Evolutionary conservation across 53 echinoderm and acorn worm species (phyloP), one percentile per base, ranked within the genome.

Genomic region (Astropecten irregularis): DNA sequence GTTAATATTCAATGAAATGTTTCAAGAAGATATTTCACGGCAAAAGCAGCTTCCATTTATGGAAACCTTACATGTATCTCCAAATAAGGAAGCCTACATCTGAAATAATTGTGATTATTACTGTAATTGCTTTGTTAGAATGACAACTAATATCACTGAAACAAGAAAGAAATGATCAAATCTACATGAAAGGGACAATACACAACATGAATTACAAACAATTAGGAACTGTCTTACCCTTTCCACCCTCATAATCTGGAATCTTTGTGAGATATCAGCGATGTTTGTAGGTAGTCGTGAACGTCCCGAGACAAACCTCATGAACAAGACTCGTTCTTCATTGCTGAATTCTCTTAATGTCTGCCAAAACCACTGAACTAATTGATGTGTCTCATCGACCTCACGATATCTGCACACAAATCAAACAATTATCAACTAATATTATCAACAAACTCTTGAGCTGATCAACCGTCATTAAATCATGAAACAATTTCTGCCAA

Each of bases 191-290:
- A n/a, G n/a, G n/a, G n/a, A n/a, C n/a, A n/a, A n/a, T n/a, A n/a
- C n/a, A n/a, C n/a, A n/a, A n/a, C n/a, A n/a, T n/a, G n/a, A n/a
- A n/a, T n/a, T n/a, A n/a, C n/a, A n/a, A n/a, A n/a, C n/a, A n/a
- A n/a, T n/a, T n/a, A 4, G 23, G 69, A 1, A 14, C 3, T 6
- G 26, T 18, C 88, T 91, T 35, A 99, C 99, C 99, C 94, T 85
- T 35, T 99, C 99, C 23, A 99, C 99, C 55, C 90, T 94, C 99
- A 99, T 99, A 64, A 99, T 99, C 84, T 99, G 99, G 59, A 99
- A 99, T 26, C 99, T 74, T 63, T 99, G 99, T 5, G 99, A 99
- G 53, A 99, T 99, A 52, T 99, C 99, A 0, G 99, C 99, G 8
- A 99, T 89, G 82, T 92, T 99, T 25, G 94, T 90, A 0, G 99